phyloP scores from a whole-genome alignment of 2,888 invertebrate genomes.

The Xestia ashworthii region DNA sequence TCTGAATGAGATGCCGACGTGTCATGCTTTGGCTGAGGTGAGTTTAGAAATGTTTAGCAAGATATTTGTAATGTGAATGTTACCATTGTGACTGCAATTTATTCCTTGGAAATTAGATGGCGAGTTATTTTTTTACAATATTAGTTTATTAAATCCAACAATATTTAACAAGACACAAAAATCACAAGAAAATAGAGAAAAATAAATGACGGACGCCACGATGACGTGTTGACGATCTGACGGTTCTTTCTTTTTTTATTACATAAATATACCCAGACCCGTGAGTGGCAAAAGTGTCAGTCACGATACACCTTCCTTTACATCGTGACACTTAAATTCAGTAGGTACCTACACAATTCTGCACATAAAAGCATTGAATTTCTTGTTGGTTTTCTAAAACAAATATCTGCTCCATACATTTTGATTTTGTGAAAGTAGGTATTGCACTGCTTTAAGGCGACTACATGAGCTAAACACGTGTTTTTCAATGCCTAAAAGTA shows the following conservation, averaged over 20 bases:
- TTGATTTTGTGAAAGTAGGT: neutral
- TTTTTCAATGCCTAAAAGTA: no score
- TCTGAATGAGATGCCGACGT: constrained; percentile 78
- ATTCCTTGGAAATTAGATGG: neutral
- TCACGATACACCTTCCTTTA: neutral
- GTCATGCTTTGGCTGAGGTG: constrained; percentile 87
- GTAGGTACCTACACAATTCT: neutral
- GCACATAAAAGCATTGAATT: neutral
- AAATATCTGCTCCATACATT: neutral
- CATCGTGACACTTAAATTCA: neutral
- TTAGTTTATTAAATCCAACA: no score
- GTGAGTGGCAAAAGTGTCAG: neutral
- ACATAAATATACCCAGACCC: neutral
- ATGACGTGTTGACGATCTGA: no score
- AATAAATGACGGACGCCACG: no score
- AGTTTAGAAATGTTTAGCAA: neutral
- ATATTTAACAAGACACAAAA: no score
- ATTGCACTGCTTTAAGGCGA: neutral
- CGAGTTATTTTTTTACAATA: no score
- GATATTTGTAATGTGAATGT: neutral
- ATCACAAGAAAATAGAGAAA: no score
- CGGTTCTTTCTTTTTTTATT: neutral
- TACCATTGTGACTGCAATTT: neutral
- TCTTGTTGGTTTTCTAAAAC: neutral
- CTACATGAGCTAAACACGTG: no score